A percentile compares a stretch with the other conserved stretches of the same genome.
These are phyloP conservation scores for Diloba caeruleocephala DNA, from an alignment of 2,888 invertebrate species.

Conservation along the genomic window DNA sequence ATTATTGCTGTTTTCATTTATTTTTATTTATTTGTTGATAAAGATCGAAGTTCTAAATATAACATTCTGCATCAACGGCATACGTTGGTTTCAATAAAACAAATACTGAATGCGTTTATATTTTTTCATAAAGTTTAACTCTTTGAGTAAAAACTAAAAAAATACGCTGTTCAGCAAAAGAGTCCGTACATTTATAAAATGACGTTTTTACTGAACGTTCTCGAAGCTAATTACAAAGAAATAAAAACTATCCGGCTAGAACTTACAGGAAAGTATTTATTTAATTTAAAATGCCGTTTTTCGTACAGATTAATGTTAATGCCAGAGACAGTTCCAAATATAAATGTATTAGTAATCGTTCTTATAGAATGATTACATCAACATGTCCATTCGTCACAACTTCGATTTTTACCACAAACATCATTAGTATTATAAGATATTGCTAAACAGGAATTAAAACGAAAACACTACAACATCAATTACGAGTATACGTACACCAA, in stretches of 20 bases:
- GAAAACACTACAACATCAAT: constrained; percentile 56
- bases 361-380: constrained; percentile 27
- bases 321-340: too few species aligned
- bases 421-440: constrained; percentile 68
- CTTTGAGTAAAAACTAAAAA: constrained; percentile 2
- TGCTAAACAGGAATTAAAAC: constrained; percentile 64
- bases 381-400: not conserved
- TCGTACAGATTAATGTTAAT: too few species aligned
- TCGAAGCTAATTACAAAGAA: not conserved
- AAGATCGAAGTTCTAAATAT: constrained; percentile 56
- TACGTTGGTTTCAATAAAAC: constrained; percentile 12
- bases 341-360: constrained; percentile 7
- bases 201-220: constrained; percentile 23
- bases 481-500: constrained; percentile 59
- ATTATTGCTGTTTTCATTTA: constrained; percentile 82
- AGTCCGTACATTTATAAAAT: constrained; percentile 45
- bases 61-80: constrained; percentile 8
- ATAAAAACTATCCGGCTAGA: too few species aligned
- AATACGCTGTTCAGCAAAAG: constrained; percentile 22
- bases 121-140: not conserved
- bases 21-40: constrained; percentile 54
- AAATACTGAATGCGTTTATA: constrained; percentile 7
- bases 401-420: constrained; percentile 70
- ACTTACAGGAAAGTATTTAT: not conserved
- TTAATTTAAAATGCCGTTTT: too few species aligned